These are phyloP conservation scores for Ommatoiulus sabulosus DNA, from an alignment of 2,888 invertebrate genomes.

Conservation along the genomic window DNA sequence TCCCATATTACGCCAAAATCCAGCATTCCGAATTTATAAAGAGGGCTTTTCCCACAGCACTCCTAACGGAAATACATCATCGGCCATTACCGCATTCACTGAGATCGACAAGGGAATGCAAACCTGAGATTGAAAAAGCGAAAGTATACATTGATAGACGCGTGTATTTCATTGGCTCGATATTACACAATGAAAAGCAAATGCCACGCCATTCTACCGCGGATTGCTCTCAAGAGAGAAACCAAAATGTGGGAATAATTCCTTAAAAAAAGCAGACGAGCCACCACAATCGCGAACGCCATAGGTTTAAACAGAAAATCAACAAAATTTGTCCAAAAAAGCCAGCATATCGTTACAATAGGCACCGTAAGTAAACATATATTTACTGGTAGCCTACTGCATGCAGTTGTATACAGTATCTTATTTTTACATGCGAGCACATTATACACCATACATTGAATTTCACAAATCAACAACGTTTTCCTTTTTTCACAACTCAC, in stretches of 20 bases:
- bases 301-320: not conserved
- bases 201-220: not conserved
- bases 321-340: not conserved
- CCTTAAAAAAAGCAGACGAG: not conserved
- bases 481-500: too few relatives aligned
- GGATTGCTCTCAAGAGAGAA: not conserved
- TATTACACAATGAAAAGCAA: constrained; percentile 41
- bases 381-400: too few relatives aligned
- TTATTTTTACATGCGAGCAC: too few relatives aligned
- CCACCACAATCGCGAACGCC: not conserved
- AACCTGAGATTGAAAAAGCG: constrained; percentile 17
- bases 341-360: too few relatives aligned
- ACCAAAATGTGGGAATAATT: not conserved
- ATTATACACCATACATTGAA: too few relatives aligned
- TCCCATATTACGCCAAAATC: constrained; percentile 7
- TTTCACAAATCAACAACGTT: too few relatives aligned
- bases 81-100: constrained; percentile 48
- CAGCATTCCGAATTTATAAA: constrained; percentile 44
- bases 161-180: constrained; percentile 7
- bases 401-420: too few relatives aligned
- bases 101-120: constrained; percentile 17
- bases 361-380: too few relatives aligned
- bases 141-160: not conserved
- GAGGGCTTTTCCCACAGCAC: constrained; percentile 6
- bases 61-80: constrained; percentile 5